Evolutionary conservation across 2,113 vertebrate species (phyloP).

Genomic region (Mustelus asterias): DNA sequence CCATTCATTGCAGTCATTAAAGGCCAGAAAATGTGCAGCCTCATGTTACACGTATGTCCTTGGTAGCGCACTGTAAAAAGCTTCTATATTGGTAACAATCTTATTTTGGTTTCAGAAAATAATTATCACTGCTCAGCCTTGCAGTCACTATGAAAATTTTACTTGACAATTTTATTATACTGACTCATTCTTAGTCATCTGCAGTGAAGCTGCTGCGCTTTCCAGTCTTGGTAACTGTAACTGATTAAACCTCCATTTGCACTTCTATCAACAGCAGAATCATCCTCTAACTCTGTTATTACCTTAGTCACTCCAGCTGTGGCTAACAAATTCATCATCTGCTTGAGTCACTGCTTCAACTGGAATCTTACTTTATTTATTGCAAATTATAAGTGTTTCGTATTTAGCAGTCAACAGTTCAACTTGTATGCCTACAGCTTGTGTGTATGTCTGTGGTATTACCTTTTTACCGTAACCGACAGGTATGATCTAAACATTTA

Average conservation of each 20-base stretch:
- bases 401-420: not conserved
- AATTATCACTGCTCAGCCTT: not conserved
- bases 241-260: not conserved
- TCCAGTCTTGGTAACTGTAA: not conserved
- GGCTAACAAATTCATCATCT: not conserved
- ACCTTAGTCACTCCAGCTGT: constrained; percentile 15
- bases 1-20: not conserved
- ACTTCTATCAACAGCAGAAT: not conserved
- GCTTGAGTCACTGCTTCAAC: not conserved
- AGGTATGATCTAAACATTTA: not conserved
- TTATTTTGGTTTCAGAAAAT: not conserved
- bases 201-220: not conserved
- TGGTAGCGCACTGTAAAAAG: not conserved
- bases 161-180: constrained; percentile 18
- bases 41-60: not conserved
- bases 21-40: not conserved
- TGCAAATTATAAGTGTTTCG: not conserved
- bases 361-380: not conserved
- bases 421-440: not conserved
- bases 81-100: not conserved
- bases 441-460: not conserved
- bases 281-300: not conserved
- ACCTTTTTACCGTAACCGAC: not conserved
- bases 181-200: constrained; percentile 29
- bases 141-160: not conserved